Evolutionary conservation across 2,888 invertebrate species (phyloP).

Genomic region (Nineta flava): DNA sequence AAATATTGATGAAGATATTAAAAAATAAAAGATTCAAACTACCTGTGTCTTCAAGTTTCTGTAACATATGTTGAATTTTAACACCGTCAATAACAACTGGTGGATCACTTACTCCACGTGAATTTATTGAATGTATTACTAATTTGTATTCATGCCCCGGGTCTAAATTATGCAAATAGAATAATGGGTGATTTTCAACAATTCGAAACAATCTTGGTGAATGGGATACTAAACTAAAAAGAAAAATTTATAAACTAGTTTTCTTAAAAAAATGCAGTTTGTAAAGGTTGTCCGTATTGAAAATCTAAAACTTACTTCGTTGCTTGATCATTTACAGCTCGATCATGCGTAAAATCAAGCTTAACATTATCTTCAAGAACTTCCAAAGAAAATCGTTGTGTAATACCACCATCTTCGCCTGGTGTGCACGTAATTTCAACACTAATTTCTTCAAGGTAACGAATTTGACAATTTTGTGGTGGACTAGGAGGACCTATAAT

Average conservation of each 20-base stretch:
- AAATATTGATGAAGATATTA: too few species aligned
- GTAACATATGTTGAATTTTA: neutral
- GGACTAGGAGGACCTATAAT: constrained; percentile 57
- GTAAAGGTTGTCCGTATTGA: too few species aligned
- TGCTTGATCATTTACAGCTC: constrained; percentile 24
- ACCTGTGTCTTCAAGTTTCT: neutral
- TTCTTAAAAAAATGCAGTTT: too few species aligned
- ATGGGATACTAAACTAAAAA: neutral
- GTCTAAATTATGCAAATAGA: constrained; percentile 54
- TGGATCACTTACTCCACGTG: constrained; percentile 57
- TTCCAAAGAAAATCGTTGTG: constrained; percentile 69
- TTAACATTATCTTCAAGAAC: constrained; percentile 45
- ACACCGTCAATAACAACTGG: constrained; percentile 45
- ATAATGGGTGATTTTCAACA: constrained; percentile 49
- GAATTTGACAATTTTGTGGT: constrained; percentile 55
- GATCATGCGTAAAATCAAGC: constrained; percentile 16
- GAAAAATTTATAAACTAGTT: neutral
- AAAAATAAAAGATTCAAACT: neutral
- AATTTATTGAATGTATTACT: constrained; percentile 67
- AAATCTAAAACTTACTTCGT: constrained; percentile 10
- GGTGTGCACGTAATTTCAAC: constrained; percentile 58
- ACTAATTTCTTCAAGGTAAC: constrained; percentile 42
- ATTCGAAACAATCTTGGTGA: constrained; percentile 26
- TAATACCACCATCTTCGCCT: constrained; percentile 65
- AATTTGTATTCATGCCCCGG: constrained; percentile 66